Evolutionary conservation across 2,797 vertebrate species (phyloP).

Genomic region (Muraenolepis orangiensis): DNA sequence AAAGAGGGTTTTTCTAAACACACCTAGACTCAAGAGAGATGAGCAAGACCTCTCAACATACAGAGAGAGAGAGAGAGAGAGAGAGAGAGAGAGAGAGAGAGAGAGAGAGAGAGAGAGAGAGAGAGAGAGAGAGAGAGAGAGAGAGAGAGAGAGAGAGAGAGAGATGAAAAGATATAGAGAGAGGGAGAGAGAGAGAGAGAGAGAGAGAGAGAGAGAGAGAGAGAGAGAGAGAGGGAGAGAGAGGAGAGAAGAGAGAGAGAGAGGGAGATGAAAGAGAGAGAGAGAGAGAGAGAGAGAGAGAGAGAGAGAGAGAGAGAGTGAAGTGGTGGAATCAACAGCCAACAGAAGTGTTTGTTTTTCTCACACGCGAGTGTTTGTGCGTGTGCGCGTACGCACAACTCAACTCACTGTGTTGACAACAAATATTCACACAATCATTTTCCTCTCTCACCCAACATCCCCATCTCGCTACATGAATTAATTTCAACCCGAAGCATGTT

Average conservation of each 20-base stretch:
- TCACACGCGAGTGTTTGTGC: too few relatives aligned
- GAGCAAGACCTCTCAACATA: slow-evolving; percentile 16
- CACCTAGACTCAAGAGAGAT: slow-evolving; percentile 9
- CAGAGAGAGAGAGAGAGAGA: neutral
- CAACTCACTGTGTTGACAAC: neutral
- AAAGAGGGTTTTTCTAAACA: slow-evolving; percentile 16
- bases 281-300: too few relatives aligned
- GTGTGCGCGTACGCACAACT: too few relatives aligned
- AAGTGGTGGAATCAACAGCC: slow-evolving; percentile 1
- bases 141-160: too few relatives aligned
- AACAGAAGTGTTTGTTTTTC: neutral
- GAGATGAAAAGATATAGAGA: too few relatives aligned
- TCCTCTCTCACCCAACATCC: neutral
- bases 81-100: neutral
- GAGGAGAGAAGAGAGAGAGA: too few relatives aligned
- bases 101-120: neutral
- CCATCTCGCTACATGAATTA: neutral
- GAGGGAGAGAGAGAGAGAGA: too few relatives aligned
- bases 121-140: neutral
- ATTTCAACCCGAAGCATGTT: neutral
- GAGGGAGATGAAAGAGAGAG: too few relatives aligned
- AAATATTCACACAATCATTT: neutral
- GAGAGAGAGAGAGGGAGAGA: too few relatives aligned
- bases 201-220: too few relatives aligned
- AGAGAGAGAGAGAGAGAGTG: too few relatives aligned